Evolutionary conservation across 2,113 vertebrate species (phyloP), one percentile per base, ranked within the genome.

Genomic region (Pachycephala philippinensis): DNA sequence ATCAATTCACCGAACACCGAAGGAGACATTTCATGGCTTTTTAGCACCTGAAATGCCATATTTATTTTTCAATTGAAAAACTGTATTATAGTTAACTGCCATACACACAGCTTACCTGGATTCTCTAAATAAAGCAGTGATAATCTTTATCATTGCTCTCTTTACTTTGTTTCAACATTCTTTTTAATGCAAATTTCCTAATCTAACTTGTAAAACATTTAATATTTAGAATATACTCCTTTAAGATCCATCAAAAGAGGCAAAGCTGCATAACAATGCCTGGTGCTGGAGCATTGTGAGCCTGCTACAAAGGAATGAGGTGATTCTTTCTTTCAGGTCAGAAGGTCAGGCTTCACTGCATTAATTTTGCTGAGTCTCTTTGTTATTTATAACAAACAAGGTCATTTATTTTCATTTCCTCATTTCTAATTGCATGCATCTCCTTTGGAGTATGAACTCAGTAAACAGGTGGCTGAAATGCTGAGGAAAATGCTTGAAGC

Each of bases 331-430:
- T 96, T 97, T 93, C 31, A 44, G 98, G 98, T 97, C 98, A 97
- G 71, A 90, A 98, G 98, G 98, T 98, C 98, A 98, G 97, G 96
- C 97, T 97, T 95, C 89, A 91, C 95, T 95, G 97, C 97, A 98
- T 98, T 98, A 96, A 98, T 98, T 98, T 97, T 98, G 97, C 97
- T 97, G 97, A 97, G 96, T 93, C 97, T 96, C 97, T 98, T 98
- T 98, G 98, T 98, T 98, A 97, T 97, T 97, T 97, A 98, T 98
- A 98, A 98, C 97, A 97, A 98, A 97, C 97, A 97, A 98, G 98
- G 97, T 98, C 98, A 98, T 98, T 98, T 98, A 98, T 98, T 98
- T 98, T 98, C 97, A 98, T 98, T 98, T 98, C 97, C 97, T 97
- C 95, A 96, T 97, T 97, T 97, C 97, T 98, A 98, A 98, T 97